Evolutionary conservation across 1,140 invertebrate species (phyloP), one percentile per base, ranked within the genome.

Genomic region (Pseudomyrmex dendroicus): DNA sequence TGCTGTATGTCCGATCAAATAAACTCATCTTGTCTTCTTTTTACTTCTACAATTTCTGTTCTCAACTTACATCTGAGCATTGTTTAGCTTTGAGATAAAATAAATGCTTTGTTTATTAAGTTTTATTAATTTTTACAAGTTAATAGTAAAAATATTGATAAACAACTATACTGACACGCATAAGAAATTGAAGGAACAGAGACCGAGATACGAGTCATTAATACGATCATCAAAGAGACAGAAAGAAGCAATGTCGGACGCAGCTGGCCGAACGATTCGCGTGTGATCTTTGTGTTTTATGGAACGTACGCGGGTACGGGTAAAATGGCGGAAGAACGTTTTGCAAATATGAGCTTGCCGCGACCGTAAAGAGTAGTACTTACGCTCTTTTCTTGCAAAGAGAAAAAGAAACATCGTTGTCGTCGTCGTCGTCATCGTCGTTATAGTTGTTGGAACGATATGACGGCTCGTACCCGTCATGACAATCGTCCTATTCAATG

Each of bases 241-340:
- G 15, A 44, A 62, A 82, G 56, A 67, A 59, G 12, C 50, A 57
- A 48, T 10, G 22, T 13, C 22, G 35, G 59, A 35, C 17, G 59
- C 66, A 82, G 68, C 52, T 80, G 76, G 59, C 15, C 46, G 46
- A 66, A 54, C 46, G 62, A 73, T 85, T 73, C 54, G 78, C 68
- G 54, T 20, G 54, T 83, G 62, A 76, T 77, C 50, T 78, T 66
- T n/a, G 73, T 85, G 56, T 62, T 85, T 85, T 85, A 83, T 83
- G 68, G 62, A 56, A 22, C 84, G 70, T 73, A 52, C 35, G 78
- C 13, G 57, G 25, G 73, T 82, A 82, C 13, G 57, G 25, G 73
- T 82, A 82, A 84, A 84, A 67, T 35, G 46, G 35, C 61, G 50
- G 67, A 57, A 85, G 61, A 62, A 83, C 68, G 44, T 85, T 80